Evolutionary conservation across 2,797 vertebrate species (phyloP).

Genomic region (Vipera ursinii): DNA sequence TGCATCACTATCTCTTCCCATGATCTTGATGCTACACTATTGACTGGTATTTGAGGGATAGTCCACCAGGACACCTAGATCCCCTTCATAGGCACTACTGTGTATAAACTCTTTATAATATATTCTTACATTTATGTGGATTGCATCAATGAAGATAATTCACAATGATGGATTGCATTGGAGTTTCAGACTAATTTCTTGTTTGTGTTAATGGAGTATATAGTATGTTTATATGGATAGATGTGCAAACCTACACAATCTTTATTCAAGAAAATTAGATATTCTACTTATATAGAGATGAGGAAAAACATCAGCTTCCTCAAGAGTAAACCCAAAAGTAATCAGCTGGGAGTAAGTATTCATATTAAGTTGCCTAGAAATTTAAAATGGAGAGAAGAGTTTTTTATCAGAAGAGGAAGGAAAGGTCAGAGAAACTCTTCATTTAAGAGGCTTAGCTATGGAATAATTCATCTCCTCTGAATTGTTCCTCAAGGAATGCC

Average conservation of each 20-base stretch:
- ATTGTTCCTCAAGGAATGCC: background rate
- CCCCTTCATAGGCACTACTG: background rate
- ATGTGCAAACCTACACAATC: background rate
- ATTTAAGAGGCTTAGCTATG: background rate
- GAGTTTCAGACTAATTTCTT: background rate
- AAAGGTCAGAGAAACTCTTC: background rate
- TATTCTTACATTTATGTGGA: background rate
- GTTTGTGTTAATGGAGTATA: background rate
- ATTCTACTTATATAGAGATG: background rate
- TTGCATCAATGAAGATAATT: background rate
- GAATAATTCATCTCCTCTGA: background rate
- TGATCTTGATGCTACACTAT: background rate
- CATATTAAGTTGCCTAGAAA: background rate
- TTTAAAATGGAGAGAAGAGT: background rate
- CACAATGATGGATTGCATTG: background rate
- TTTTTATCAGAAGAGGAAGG: background rate
- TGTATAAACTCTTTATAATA: background rate
- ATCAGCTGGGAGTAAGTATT: background rate
- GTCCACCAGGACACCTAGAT: background rate
- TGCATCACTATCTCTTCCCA: background rate
- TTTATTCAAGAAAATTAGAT: background rate
- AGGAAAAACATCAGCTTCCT: background rate
- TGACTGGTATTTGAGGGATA: background rate
- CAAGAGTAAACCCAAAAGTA: background rate
- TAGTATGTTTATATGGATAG: background rate